Base-by-base conservation (phyloP, 2,888 invertebrate genomes). In the Sarcophaga subvicina region DNA sequence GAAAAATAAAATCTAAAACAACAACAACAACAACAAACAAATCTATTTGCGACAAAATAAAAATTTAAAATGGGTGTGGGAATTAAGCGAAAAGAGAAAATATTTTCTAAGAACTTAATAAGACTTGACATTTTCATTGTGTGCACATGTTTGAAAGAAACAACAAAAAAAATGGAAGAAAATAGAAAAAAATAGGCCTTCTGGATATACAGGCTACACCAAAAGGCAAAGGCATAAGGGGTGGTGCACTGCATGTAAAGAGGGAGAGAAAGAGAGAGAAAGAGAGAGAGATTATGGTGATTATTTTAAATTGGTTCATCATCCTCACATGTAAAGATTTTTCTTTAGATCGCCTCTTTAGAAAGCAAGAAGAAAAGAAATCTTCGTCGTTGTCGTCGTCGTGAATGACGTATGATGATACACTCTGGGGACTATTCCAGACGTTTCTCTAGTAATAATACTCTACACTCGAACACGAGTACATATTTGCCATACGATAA, bases 231-330 rank as follows among this genome's bases (percentile, higher is more conserved):
- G 54, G 54, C 54, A 17, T 54, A 54, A 54, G 17, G 17, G 54
- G 54, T 1, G 5, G 54, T 17, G 5, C 14, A 54, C 17, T 5
- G 4, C 5, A 54, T 54, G 37, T 37, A 37, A 37, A 37, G 37
- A 37, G 37, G 2, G 37, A 37, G 37, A 37, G 37, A 37, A 37
- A 37, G 37, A 37, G 37, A 8, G 37, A 37, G 37, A 37, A 6
- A 37, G 37, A 37, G 37, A 0, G 37, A 6, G 27, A 6, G 0
- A 54, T 54, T 14, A 67, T 73, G 66, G 72, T 59, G 54, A 73
- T 84, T 84, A 80, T 80, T 84, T 85, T 81, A 82, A 87, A 87
- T 87, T 87, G 79, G 79, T 82, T 87, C 84, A 84, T 87, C 83
- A 86, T 78, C 80, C 62, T 63, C 78, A 78, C 66, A 66, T 78